Base-by-base conservation (phyloP, 1,140 invertebrate genomes). In the Leptinotarsa defecta region DNA sequence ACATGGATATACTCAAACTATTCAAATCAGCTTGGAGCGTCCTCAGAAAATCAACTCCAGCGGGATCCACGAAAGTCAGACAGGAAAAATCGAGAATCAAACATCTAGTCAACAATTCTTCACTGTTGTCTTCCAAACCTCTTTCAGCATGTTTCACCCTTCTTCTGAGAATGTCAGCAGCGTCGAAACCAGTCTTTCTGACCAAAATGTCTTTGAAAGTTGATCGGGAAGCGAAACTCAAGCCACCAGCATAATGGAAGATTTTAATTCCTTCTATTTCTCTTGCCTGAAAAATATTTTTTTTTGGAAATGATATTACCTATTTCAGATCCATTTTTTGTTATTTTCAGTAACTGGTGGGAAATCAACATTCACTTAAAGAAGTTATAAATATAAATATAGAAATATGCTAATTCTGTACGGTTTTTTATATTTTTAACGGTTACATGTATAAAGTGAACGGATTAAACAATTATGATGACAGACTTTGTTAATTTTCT, bases 171-270 rank as follows among this genome's bases (percentile, higher is more conserved):
- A 80, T 8, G 78, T 83, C 85, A 3, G 76, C 62, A 15, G 83
- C 77, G 70, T 87, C 81, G 11, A 90, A 75, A 3, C 87, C 89
- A 3, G 90, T 85, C 63, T 90, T 87, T 74, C 88, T 86, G 79
- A 89, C 88, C 5, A 94, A 82, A 4, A 89, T 86, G 2, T 88
- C 83, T 48, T 89, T 88, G 82, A 94, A 94, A 68, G 89, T 85
- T 65, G 90, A 89, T 71, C 89, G 89, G 20, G 90, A 92, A 4
- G 92, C 92, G 84, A 94, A 95, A 86, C 94, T 94, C 8, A 95
- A 83, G 0, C 92, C 90, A 2, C 93, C 93, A 76, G 90, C 91
- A 83, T 93, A 94, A 79, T 93, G 92, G 81, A 94, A 90, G 65
- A 95, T 94, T 83, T 93, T 93, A 6, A 94, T 88, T 1, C 91